Conservation (phyloP, 2,797 vertebrate species). For the Bradypodion pumilum region DNA sequence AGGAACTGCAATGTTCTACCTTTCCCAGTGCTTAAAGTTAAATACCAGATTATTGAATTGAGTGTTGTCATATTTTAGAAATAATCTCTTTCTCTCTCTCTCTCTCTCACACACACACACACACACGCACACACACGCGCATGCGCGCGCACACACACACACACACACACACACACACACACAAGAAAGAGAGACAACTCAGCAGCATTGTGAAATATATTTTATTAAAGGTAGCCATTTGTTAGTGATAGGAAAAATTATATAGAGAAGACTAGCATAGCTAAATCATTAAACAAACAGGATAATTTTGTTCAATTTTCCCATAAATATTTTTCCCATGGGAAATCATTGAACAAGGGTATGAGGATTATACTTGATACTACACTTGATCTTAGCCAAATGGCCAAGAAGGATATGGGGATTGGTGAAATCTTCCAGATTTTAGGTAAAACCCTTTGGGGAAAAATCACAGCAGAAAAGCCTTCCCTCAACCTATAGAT, state of each 20-base stretch:
- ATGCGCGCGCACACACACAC: background rate
- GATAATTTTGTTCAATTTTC: too few species aligned
- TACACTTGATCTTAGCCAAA: too few species aligned
- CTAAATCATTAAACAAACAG: fast-evolving
- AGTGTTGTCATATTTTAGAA: background rate
- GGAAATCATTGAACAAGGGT: background rate
- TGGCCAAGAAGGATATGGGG: too few species aligned
- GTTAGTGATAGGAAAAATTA: background rate
- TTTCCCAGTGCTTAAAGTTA: conserved; percentile 8
- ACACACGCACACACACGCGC: too few species aligned
- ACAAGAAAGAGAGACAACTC: too few species aligned
- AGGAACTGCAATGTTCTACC: background rate
- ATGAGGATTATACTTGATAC: too few species aligned
- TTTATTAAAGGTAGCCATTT: conserved; percentile 1
- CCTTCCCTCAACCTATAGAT: background rate
- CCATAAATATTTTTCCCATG: too few species aligned
- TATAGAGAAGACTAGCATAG: background rate
- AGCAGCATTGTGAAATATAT: background rate
- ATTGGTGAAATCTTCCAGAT: background rate
- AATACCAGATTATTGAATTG: background rate
- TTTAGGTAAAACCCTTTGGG: background rate
- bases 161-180: background rate
- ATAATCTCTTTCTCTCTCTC: too few species aligned
- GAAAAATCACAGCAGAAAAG: background rate
- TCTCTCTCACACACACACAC: background rate